Evolutionary conservation across 2,113 vertebrate species (phyloP).

Genomic region (Barbus barbus): DNA sequence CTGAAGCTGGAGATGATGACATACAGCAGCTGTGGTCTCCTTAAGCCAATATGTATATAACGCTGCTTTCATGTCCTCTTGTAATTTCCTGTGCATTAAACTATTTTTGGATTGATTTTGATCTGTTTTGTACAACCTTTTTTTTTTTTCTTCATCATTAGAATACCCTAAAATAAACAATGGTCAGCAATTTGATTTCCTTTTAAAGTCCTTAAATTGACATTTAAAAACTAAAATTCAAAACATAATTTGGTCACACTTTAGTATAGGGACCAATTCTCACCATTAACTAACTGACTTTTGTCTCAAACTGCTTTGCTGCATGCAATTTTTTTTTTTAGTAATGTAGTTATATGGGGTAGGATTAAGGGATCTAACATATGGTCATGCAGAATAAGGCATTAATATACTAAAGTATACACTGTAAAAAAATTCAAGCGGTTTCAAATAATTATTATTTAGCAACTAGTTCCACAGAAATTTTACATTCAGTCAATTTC

Average conservation of each 20-base stretch:
- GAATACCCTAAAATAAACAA: background rate
- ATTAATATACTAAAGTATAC: too few species aligned
- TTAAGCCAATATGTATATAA: background rate
- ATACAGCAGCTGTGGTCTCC: background rate
- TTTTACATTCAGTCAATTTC: too few species aligned
- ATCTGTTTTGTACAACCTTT: background rate
- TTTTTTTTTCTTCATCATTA: background rate
- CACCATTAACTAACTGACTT: background rate
- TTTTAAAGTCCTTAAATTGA: background rate
- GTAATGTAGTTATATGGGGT: background rate
- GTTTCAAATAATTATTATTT: too few species aligned
- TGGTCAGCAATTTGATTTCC: background rate
- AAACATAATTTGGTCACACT: background rate
- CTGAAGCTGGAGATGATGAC: slow-evolving; percentile 8
- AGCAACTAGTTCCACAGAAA: too few species aligned
- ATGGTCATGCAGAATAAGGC: background rate
- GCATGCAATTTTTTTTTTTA: too few species aligned
- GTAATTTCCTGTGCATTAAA: background rate
- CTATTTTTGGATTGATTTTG: background rate
- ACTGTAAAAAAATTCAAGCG: too few species aligned
- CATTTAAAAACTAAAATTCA: background rate
- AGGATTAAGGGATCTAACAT: too few species aligned
- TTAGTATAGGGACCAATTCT: too few species aligned
- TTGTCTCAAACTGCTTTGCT: background rate
- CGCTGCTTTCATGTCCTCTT: background rate